phyloP scores from a whole-genome alignment of 2,113 vertebrate species.

The Bos taurus region DNA sequence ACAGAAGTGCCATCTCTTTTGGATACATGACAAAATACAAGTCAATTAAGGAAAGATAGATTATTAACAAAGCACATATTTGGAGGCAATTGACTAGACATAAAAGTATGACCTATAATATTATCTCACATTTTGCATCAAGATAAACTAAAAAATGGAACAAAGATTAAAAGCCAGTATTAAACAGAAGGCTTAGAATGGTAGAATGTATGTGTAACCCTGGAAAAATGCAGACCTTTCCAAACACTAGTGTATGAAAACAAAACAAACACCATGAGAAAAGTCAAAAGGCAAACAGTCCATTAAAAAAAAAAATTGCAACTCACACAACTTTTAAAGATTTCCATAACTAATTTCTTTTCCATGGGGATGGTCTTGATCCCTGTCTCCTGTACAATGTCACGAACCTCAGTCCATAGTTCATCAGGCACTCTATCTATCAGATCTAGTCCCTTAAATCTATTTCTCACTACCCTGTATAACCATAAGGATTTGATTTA shows the following conservation, averaged over 20 bases:
- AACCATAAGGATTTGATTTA: no score
- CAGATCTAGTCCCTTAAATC: no score
- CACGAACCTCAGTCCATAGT: no score
- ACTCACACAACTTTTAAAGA: not conserved
- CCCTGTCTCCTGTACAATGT: no score
- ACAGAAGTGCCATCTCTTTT: not conserved
- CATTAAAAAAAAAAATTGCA: not conserved
- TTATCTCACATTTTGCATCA: not conserved
- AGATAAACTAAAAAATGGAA: not conserved
- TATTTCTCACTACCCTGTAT: no score
- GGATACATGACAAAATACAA: not conserved
- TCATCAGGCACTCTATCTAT: no score
- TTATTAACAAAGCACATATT: not conserved
- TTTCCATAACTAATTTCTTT: not conserved
- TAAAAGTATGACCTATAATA: not conserved
- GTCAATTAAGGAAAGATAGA: not conserved
- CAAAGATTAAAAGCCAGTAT: not conserved
- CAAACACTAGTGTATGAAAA: not conserved
- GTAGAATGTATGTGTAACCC: not conserved
- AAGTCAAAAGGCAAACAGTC: not conserved
- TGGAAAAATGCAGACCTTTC: not conserved
- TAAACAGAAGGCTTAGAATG: not conserved
- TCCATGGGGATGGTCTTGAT: no score
- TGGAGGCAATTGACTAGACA: not conserved
- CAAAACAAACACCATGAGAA: not conserved